Evolutionary conservation across 2,797 vertebrate species (phyloP), one percentile per base, ranked within the genome.

Genomic region (Novumbra hubbsi): DNA sequence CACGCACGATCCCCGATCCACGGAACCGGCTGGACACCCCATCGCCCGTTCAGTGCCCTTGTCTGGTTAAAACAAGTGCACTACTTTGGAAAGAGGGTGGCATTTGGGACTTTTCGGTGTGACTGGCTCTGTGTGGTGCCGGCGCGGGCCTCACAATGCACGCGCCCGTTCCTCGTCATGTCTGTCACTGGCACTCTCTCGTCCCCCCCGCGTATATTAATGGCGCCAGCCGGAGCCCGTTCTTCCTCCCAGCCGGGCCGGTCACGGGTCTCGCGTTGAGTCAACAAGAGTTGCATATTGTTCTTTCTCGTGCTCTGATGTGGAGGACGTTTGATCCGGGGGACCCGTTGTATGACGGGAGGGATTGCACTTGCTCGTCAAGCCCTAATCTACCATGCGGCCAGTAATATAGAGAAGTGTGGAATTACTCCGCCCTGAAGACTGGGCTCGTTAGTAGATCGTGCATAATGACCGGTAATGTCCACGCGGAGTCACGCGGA

Each of bases 391-490:
- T 75, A 72, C 71, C 50, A 52, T 19, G 16, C 17, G 27, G 73
- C 28, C 77, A 52, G 75, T 73, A 68, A 77, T 82, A 73, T 34
- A 19, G 75, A 45, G 74, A 32, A 34, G 55, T 55, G 3, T 9
- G 32, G 34, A 19, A 50, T 17, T 28, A 69, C 12, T 28, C 67
- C 0, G 7, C 45, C 27, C 67, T 27, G 67, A 48, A 84, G 82
- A 50, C 85, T 81, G 86, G 82, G 87, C 83, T 88, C 82, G 90
- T 91, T 90, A 90, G 90, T 87, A 90, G 90, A 90, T 85, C 86
- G 81, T 84, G 84, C 79, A 82, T 90, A 91, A 92, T 89, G 85
- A 87, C 86, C 88, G 89, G 90, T 88, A 85, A 89, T 88, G 85
- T 76, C 86, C 89, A 88, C 81, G 83, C 90, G 85, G 52, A 55